Evolutionary conservation across 2,113 vertebrate genomes (phyloP), one percentile per base, ranked within the genome.

Genomic region (Rostratula benghalensis): DNA sequence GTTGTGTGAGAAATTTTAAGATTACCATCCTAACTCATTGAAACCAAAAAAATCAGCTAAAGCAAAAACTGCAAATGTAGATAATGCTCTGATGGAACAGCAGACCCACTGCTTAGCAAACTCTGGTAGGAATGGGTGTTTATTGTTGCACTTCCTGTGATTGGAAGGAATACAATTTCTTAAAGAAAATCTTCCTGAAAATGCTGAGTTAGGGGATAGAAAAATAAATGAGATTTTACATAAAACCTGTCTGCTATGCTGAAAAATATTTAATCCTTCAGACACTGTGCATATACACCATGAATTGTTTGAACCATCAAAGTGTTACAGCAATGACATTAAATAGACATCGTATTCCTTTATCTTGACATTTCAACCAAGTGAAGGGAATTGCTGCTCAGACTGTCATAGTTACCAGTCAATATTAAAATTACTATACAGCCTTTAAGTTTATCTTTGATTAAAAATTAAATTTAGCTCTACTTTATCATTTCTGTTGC

Each of bases 401-500:
- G 63, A 56, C 57, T 89, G 63, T 73, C 46, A 74, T 13, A 85
- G 69, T 45, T 39, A 84, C 41, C 13, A 92, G 51, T 87, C 93
- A 93, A 84, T 23, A 79, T 56, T 93, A 96, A 96, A 97, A 96
- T 69, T 85, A 95, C 92, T 89, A 87, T 41, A 90, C 33, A 94
- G 88, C 74, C 95, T 97, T 97, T 94, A 97, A 96, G 79, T 97
- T 98, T 97, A 97, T 93, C 95, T 98, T 97, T 97, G 95, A 98
- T 97, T 97, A 97, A 97, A 98, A 98, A 97, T 96, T 97, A 97
- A 98, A 97, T 97, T 83, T 83, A 86, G 83, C 35, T 97, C 93
- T 93, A 68, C 83, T 97, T 97, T 96, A 96, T 97, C 88, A 88
- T 88, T 97, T 94, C 59, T 83, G 94, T 90, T 94, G 78, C 86